These are phyloP conservation scores for Phrynosoma platyrhinos DNA, from an alignment of 2,113 vertebrate genomes.

Conservation along the genomic window DNA sequence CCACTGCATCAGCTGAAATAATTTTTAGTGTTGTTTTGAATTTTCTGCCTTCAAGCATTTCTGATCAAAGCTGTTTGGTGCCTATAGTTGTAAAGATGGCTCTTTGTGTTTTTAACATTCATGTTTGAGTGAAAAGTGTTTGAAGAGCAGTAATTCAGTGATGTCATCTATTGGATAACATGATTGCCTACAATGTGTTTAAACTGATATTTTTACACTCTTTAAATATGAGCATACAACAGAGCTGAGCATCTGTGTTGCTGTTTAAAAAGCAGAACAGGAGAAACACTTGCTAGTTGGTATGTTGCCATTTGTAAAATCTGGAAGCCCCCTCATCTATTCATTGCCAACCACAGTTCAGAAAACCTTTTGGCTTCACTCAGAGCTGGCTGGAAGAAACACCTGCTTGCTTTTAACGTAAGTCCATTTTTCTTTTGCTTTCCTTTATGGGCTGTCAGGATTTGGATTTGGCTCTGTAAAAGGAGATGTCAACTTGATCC, in stretches of 20 bases:
- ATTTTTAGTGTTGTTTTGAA: not conserved
- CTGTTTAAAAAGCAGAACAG: not conserved
- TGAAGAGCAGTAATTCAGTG: not conserved
- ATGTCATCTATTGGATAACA: not conserved
- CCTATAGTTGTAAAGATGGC: not conserved
- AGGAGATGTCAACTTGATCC: conserved; percentile 24
- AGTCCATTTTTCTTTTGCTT: conserved; percentile 15
- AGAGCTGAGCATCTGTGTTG: not conserved
- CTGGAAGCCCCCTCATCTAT: conserved; percentile 24
- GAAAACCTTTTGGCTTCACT: conserved; percentile 9
- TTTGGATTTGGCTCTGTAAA: conserved; percentile 51
- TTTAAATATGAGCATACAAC: not conserved
- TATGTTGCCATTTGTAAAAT: conserved; percentile 17
- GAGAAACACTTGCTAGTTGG: conserved; percentile 23
- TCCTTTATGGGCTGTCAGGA: conserved; percentile 31
- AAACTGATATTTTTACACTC: not conserved
- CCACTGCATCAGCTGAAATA: too few species aligned
- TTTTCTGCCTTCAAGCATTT: not conserved
- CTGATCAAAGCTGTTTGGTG: not conserved
- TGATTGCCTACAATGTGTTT: not conserved
- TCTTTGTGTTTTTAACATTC: not conserved
- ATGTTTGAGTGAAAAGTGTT: not conserved
- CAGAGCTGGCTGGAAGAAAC: conserved; percentile 5
- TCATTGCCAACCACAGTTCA: not conserved
- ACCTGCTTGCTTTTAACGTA: not conserved